Percentiles rank a stretch among this genome's conserved stretches.
Evolutionary conservation across 2,797 vertebrate species (phyloP).

Genomic region (Aeoliscus strigatus): DNA sequence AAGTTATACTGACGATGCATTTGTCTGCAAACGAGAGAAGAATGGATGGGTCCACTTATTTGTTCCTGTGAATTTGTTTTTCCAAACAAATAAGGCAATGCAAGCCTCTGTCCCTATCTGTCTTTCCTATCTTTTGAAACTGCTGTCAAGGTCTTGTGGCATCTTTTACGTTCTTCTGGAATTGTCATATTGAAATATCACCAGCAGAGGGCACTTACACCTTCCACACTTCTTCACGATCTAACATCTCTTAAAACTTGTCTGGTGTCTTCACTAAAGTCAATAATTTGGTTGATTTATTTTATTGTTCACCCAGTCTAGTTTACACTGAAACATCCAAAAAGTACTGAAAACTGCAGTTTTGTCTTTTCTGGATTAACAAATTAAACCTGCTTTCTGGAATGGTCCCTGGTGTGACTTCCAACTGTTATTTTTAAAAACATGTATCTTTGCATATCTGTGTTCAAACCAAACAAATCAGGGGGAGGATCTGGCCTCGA

Average conservation of each 20-base stretch:
- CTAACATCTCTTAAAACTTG: constrained; percentile 3
- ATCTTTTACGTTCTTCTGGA: neutral
- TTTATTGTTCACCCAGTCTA: no score
- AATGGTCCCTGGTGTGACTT: no score
- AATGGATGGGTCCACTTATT: no score
- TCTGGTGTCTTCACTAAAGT: neutral
- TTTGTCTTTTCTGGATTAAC: no score
- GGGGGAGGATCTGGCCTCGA: constrained; percentile 4
- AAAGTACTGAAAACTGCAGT: no score
- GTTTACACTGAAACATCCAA: no score
- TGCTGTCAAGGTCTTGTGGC: constrained; percentile 1
- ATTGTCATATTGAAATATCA: constrained; percentile 15
- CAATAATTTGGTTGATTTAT: constrained; percentile 4
- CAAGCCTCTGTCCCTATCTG: no score
- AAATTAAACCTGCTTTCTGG: no score
- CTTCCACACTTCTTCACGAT: constrained; percentile 16
- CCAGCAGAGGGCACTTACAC: constrained; percentile 58
- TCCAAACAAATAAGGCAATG: neutral
- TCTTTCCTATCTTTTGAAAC: constrained; percentile 6
- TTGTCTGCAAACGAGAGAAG: no score
- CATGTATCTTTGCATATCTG: constrained; percentile 11
- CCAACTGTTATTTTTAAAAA: no score
- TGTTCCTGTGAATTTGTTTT: no score
- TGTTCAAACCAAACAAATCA: constrained; percentile 26
- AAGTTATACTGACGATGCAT: no score